Evolutionary conservation across 1,140 invertebrate species (phyloP), one percentile per base, ranked within the genome.

Genomic region (Chironomus striatipennis): DNA sequence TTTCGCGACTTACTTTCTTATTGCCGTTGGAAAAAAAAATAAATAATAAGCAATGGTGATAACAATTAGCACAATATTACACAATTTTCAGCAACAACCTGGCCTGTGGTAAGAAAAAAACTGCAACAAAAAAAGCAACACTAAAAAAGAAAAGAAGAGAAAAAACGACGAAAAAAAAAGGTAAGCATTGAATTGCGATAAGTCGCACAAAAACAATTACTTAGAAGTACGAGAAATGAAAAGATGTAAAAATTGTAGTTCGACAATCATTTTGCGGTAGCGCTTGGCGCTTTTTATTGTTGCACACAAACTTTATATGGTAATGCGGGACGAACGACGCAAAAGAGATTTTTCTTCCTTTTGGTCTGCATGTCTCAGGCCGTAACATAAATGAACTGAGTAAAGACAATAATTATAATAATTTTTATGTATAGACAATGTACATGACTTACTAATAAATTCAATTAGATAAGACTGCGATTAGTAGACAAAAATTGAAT

Each of bases 381-480:
- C 12, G 47, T n/a, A 34, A 34, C 24, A 34, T 34, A 34, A 34
- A 34, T 34, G 24, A 34, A 34, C 24, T 5, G 1, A 15, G 47
- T 7, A 15, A 57, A n/a, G n/a, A 57, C 47, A 57, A 57, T 57
- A 57, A 57, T 57, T 57, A 57, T 57, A 57, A 57, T 57, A 57
- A 57, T 57, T 57, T 57, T 57, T 57, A 57, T 57, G 47, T 57
- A 57, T 57, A 57, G 47, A 15, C 47, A n/a, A 57, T 57, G 47
- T n/a, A 57, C 47, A 57, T 57, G 47, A 57, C 47, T 57, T 57
- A n/a, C 47, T 57, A 57, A 57, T 57, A 57, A 57, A 57, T 57
- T 57, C 47, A 57, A 57, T 57, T 57, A 57, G 47, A 57, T 57
- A 57, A 57, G 47, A 57, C 47, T 57, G 47, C 47, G 47, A 57